A percentile compares a stretch with the other conserved stretches of the same genome.
phyloP scores from a whole-genome alignment of 2,888 invertebrate genomes.

The Chrysomela aeneicollis region DNA sequence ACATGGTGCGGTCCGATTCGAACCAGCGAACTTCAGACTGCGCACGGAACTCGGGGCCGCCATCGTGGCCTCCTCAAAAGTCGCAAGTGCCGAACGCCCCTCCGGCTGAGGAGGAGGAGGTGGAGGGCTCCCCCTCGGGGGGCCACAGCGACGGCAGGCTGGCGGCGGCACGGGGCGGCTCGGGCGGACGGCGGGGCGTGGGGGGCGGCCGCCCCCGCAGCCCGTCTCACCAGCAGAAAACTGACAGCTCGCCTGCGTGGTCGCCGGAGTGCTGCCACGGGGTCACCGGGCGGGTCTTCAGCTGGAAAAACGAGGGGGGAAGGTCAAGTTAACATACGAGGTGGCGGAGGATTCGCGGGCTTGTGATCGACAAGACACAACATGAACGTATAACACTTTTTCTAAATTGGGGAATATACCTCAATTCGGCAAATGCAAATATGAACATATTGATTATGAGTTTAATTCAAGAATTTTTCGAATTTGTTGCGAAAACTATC shows the following conservation, averaged over 20 bases:
- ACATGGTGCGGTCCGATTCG: no score
- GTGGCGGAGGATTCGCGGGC: no score
- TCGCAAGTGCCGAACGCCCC: no score
- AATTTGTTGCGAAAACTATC: no score
- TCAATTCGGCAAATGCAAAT: no score
- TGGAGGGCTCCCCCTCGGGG: conserved; percentile 38
- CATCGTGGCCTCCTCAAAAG: not conserved
- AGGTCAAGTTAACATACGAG: not conserved
- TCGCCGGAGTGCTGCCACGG: conserved; percentile 77
- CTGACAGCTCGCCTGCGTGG: conserved; percentile 78
- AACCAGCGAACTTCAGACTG: no score
- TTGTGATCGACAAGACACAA: no score
- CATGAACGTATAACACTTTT: no score
- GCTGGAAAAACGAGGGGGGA: conserved; percentile 65
- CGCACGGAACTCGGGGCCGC: no score
- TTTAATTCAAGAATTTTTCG: no score
- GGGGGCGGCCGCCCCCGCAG: conserved; percentile 54
- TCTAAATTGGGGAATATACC: no score
- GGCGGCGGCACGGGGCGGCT: conserved; percentile 39
- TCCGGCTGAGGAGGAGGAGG: conserved; percentile 27
- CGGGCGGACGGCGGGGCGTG: conserved; percentile 49
- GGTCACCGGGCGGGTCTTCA: conserved; percentile 79
- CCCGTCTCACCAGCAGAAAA: conserved; percentile 80
- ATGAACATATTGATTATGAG: no score
- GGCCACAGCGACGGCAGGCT: conserved; percentile 49